Evolutionary conservation across 1,140 invertebrate genomes (phyloP).

Genomic region (Panulirus ornatus): DNA sequence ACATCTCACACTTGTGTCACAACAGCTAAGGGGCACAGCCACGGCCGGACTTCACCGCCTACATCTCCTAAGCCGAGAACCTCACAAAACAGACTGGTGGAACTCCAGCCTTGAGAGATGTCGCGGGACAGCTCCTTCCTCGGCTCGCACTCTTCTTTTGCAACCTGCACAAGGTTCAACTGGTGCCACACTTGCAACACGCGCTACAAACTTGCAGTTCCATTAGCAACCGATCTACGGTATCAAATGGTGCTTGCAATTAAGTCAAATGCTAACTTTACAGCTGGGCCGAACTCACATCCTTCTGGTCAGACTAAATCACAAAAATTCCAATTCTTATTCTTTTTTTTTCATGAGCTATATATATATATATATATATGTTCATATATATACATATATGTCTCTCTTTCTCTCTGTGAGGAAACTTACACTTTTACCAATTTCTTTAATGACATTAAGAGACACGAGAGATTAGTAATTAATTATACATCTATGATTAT

Average conservation of each 20-base stretch:
- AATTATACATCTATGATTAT: background rate
- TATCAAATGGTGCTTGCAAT: background rate
- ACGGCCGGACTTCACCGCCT: background rate
- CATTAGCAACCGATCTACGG: background rate
- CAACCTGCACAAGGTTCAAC: background rate
- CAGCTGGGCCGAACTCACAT: background rate
- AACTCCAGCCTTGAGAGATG: background rate
- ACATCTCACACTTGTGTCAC: slow-evolving; percentile 43
- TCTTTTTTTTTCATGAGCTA: no score
- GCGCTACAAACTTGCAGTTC: background rate
- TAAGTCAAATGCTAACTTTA: no score
- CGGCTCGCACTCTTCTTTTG: background rate
- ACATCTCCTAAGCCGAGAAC: background rate
- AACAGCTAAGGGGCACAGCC: background rate
- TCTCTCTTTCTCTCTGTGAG: background rate
- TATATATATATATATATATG: no score
- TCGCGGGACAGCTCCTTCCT: background rate
- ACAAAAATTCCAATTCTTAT: no score
- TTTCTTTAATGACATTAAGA: no score
- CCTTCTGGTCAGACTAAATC: background rate
- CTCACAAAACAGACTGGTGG: background rate
- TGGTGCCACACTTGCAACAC: background rate
- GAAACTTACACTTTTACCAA: no score
- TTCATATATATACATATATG: background rate
- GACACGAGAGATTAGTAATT: no score